Percentiles rank a stretch among this genome's conserved stretches.
These are phyloP conservation scores for Popillia japonica DNA, from an alignment of 1,140 invertebrate species.

Conservation along the genomic window DNA sequence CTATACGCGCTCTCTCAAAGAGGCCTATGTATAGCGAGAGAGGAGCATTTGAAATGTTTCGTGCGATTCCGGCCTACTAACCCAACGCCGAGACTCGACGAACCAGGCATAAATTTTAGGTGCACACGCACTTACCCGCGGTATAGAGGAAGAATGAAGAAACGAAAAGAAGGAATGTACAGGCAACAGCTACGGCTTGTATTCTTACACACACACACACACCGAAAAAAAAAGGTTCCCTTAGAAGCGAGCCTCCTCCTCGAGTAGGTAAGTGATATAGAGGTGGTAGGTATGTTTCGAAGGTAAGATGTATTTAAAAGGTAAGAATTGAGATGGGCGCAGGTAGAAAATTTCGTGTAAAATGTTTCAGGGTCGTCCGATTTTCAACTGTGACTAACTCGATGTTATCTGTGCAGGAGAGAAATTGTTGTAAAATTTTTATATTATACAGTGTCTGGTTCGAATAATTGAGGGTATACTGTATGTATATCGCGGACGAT, in stretches of 20 bases:
- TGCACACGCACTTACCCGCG: not conserved
- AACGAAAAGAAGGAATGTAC: not conserved
- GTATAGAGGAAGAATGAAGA: not conserved
- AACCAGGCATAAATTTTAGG: not conserved
- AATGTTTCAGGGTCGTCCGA: not conserved
- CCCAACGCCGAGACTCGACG: not conserved
- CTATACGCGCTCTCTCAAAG: not conserved
- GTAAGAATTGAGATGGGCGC: not conserved
- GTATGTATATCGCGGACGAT: too few species aligned
- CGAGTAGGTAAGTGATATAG: not conserved
- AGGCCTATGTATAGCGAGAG: too few species aligned
- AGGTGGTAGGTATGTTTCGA: not conserved
- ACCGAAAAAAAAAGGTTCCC: too few species aligned
- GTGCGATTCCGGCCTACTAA: not conserved
- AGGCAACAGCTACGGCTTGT: not conserved
- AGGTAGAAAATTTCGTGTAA: not conserved
- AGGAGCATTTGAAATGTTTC: not conserved
- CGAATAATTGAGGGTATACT: too few species aligned
- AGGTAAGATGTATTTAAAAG: not conserved
- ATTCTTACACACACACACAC: too few species aligned
- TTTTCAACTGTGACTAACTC: not conserved
- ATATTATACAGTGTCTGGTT: too few species aligned
- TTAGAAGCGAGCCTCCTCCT: too few species aligned
- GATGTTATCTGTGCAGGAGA: not conserved
- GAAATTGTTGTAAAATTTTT: too few species aligned